phyloP scores from a whole-genome alignment of 2,888 invertebrate genomes.

The Bellardia bayeri region DNA sequence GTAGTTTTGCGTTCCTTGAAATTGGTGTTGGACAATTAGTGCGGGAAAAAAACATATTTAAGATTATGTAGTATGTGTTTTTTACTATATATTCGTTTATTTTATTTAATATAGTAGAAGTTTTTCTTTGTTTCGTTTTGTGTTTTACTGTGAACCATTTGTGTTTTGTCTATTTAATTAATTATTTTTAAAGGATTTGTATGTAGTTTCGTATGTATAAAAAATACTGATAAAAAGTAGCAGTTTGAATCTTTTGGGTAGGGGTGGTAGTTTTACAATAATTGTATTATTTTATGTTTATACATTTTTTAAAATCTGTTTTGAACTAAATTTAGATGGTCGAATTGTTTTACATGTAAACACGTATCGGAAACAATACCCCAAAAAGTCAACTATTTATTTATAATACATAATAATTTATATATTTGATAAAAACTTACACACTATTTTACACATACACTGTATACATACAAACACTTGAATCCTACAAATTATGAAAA shows the following conservation, averaged over 20 bases:
- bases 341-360: conserved; percentile 22
- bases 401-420: conserved; percentile 5
- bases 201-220: conserved; percentile 10
- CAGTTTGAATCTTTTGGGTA: conserved; percentile 40
- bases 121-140: conserved; percentile 50
- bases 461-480: conserved; percentile 44
- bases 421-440: conserved; percentile 15
- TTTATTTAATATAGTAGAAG: conserved; percentile 55
- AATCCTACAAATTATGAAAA: not conserved
- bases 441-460: conserved; percentile 18
- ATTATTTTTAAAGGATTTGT: conserved; percentile 31
- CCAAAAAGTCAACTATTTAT: conserved; percentile 28
- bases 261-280: conserved; percentile 59
- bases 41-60: conserved; percentile 27
- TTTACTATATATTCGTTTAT: not conserved
- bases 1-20: conserved; percentile 35
- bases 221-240: conserved; percentile 30
- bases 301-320: conserved; percentile 1
- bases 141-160: conserved; percentile 53
- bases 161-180: conserved; percentile 46
- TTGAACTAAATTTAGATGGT: conserved; percentile 34
- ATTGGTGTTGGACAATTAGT: conserved; percentile 56
- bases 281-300: conserved; percentile 31
- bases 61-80: conserved; percentile 38
- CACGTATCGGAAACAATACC: not conserved